Base-by-base conservation (phyloP, 2,888 invertebrate species). In the Sisyra terminalis region DNA sequence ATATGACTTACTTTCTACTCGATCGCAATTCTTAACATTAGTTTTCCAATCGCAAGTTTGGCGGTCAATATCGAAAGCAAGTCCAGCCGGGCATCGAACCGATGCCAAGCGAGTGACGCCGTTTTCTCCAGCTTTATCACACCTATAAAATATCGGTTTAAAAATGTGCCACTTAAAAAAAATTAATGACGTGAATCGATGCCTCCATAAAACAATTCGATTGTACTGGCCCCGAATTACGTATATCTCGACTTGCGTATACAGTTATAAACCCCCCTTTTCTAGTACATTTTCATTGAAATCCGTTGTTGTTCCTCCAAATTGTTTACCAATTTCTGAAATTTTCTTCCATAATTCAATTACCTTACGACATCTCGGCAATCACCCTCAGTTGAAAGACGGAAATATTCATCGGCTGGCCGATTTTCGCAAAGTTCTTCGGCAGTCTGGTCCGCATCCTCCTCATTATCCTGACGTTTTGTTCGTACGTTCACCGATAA, bases 21-120 rank as follows among this genome's bases (percentile, higher is more conserved):
- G 72, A 71, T 89, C 82, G 75, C 92, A 92, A 78, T 89, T 90
- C 77, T 87, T 87, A 70, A 92, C 92, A 74, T 89, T 76, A 62
- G 87, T 78, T 77, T 84, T 90, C 92, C 92, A 92, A 71, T 90
- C 89, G 73, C 92, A 92, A 57, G 89, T 90, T 70, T 92, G 90
- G 58, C 87, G 78, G 65, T 83, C 80, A 65, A 92, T 83, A 76
- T 92, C 90, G 71, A 92, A 92, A 59, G 85, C 87, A 63, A 92
- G 75, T 65, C 89, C 84, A 59, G 75, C 78, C 56, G 90, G 89
- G 67, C 92, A 92, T 60, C 81, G 75, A 60, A 92, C 86, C 50
- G 83, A 76, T 57, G 90, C 88, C 64, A 92, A 74, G 64, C 92
- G 76, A 59, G 81, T 85, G 55, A 77, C 78, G 57, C 85, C 84